phyloP scores from a whole-genome alignment of 1,140 invertebrate species.

The Leptinotarsa undecemlineata region DNA sequence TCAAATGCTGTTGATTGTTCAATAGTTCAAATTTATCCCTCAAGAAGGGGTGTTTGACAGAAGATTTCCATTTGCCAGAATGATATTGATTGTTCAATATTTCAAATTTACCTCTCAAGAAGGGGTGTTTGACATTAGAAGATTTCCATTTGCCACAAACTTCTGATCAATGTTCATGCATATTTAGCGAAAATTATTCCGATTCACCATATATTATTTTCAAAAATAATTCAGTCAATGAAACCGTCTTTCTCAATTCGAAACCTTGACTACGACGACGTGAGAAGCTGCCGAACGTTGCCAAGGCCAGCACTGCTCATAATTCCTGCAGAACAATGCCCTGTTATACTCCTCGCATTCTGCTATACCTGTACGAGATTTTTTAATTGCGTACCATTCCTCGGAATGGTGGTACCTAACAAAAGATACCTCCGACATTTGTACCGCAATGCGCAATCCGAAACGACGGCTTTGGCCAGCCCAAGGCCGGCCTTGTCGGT shows the following conservation, averaged over 20 bases:
- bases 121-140: too few relatives aligned
- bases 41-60: too few relatives aligned
- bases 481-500: neutral
- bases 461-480: neutral
- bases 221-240: too few relatives aligned
- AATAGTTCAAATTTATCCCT: too few relatives aligned
- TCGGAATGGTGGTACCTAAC: neutral
- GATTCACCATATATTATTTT: too few relatives aligned
- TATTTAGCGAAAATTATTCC: too few relatives aligned
- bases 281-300: constrained; percentile 15
- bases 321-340: constrained; percentile 14
- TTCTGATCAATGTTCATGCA: too few relatives aligned
- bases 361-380: neutral
- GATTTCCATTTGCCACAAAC: too few relatives aligned
- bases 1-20: too few relatives aligned
- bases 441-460: constrained; percentile 1
- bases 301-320: constrained; percentile 12
- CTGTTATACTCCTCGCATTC: neutral
- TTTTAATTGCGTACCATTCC: neutral
- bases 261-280: neutral
- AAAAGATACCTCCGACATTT: neutral
- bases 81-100: too few relatives aligned
- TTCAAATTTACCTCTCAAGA: too few relatives aligned
- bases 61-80: too few relatives aligned
- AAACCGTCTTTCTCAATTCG: neutral